Conservation (phyloP, 2,888 invertebrate species). For the Julus scandinavius region DNA sequence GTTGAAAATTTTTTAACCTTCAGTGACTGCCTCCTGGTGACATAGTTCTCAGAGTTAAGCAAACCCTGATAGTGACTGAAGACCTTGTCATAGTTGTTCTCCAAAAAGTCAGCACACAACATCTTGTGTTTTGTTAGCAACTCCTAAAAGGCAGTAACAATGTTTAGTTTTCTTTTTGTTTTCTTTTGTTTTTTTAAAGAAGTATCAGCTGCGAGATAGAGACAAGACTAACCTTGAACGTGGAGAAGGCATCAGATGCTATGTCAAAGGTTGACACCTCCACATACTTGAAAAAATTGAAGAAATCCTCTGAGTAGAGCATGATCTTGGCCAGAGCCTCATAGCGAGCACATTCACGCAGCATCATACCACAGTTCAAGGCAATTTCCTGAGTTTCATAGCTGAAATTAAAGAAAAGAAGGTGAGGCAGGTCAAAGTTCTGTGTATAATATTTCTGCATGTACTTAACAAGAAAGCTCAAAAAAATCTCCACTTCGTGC, state of each 20-base stretch:
- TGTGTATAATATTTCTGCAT: too few species aligned
- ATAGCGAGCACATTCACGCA: conserved; percentile 97
- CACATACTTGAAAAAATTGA: conserved; percentile 99
- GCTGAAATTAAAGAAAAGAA: conserved; percentile 68
- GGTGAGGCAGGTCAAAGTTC: neutral
- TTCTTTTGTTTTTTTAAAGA: neutral
- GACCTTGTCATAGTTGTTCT: conserved; percentile 98
- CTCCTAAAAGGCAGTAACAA: conserved; percentile 73
- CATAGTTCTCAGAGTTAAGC: conserved; percentile 99
- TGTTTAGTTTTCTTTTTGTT: too few species aligned
- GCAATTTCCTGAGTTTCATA: conserved; percentile 99
- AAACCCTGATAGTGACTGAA: conserved; percentile 97
- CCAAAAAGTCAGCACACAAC: conserved; percentile 97
- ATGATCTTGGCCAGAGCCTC: conserved; percentile 99
- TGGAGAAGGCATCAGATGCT: conserved; percentile 99
- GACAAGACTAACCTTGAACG: conserved; percentile 85
- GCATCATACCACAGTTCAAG: conserved; percentile 98
- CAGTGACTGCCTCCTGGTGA: conserved; percentile 97
- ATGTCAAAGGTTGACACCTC: conserved; percentile 99
- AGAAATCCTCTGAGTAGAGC: conserved; percentile 97
- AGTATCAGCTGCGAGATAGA: neutral
- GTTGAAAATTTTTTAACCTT: conserved; percentile 70
- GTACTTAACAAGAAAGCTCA: too few species aligned
- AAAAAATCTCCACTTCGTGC: too few species aligned
- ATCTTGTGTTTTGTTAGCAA: conserved; percentile 93